phyloP scores from a whole-genome alignment of 1,140 invertebrate species.

The Bombus balteatus region DNA sequence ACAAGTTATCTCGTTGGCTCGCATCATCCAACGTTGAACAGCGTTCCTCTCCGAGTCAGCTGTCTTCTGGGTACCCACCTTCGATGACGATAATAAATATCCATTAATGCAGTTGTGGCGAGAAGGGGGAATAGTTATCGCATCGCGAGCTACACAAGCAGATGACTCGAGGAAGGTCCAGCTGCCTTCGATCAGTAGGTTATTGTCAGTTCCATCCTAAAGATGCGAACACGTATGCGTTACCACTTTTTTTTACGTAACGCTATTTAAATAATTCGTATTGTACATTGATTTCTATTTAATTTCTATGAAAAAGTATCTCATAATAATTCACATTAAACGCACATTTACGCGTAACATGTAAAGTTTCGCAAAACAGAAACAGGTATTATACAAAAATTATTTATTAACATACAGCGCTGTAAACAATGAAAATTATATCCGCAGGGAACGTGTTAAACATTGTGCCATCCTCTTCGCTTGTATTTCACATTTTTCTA shows the following conservation, averaged over 20 bases:
- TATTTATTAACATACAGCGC: too few relatives aligned
- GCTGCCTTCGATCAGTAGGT: slow-evolving; percentile 78
- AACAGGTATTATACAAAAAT: too few relatives aligned
- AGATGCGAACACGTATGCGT: slow-evolving; percentile 44
- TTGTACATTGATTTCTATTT: background rate
- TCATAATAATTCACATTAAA: too few relatives aligned
- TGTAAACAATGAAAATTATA: too few relatives aligned
- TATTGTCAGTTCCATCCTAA: slow-evolving; percentile 69
- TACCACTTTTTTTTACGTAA: background rate
- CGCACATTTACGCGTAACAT: too few relatives aligned
- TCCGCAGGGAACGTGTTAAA: too few relatives aligned
- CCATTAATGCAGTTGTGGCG: slow-evolving; percentile 75
- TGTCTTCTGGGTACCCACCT: slow-evolving; percentile 71
- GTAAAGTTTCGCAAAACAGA: too few relatives aligned
- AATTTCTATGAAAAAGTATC: too few relatives aligned
- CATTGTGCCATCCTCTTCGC: too few relatives aligned
- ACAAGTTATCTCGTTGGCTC: background rate
- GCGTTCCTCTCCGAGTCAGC: slow-evolving; percentile 72
- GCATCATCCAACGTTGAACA: slow-evolving; percentile 59
- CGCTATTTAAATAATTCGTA: background rate
- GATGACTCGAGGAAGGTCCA: slow-evolving; percentile 79
- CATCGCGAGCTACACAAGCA: slow-evolving; percentile 77
- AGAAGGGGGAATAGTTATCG: slow-evolving; percentile 76
- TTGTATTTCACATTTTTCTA: too few relatives aligned
- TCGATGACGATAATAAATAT: slow-evolving; percentile 79